These are phyloP conservation scores for Lissonota sp. DNA, from an alignment of 2,888 invertebrate species.

Conservation along the genomic window DNA sequence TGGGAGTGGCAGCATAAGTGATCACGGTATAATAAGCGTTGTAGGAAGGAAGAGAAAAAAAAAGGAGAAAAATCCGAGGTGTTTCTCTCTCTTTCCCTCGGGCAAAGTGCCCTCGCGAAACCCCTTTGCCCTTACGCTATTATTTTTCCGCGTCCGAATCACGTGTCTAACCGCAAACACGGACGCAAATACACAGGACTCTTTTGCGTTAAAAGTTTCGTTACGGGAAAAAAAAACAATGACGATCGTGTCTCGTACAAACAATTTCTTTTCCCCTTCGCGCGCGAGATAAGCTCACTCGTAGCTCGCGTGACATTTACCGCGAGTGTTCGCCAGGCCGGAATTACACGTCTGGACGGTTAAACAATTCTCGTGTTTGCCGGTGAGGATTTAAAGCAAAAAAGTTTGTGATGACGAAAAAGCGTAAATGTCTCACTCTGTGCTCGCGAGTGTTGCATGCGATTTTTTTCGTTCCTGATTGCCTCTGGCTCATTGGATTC, in stretches of 20 bases:
- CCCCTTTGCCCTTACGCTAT: neutral
- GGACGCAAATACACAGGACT: neutral
- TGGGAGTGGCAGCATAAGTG: slow-evolving; percentile 47
- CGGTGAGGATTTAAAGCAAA: neutral
- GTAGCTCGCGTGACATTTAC: slow-evolving; percentile 8
- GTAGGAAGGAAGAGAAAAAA: slow-evolving; percentile 32
- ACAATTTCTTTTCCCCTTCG: neutral
- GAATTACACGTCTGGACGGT: no score
- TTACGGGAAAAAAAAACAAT: neutral
- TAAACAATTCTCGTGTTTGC: no score
- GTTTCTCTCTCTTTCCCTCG: slow-evolving; percentile 15
- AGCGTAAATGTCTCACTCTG: neutral
- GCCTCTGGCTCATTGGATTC: neutral
- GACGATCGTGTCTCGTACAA: neutral
- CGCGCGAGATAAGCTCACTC: neutral
- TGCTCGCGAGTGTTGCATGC: no score
- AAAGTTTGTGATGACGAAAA: slow-evolving; percentile 1
- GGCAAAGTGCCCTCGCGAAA: neutral
- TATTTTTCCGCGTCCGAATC: neutral
- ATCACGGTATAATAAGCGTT: slow-evolving; percentile 51
- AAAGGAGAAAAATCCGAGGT: slow-evolving; percentile 44
- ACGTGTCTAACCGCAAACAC: neutral
- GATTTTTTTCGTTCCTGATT: neutral
- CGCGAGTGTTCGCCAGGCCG: neutral
- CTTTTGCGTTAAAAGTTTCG: neutral